Conservation (phyloP, 2,888 invertebrate species). For the Antitype chi region DNA sequence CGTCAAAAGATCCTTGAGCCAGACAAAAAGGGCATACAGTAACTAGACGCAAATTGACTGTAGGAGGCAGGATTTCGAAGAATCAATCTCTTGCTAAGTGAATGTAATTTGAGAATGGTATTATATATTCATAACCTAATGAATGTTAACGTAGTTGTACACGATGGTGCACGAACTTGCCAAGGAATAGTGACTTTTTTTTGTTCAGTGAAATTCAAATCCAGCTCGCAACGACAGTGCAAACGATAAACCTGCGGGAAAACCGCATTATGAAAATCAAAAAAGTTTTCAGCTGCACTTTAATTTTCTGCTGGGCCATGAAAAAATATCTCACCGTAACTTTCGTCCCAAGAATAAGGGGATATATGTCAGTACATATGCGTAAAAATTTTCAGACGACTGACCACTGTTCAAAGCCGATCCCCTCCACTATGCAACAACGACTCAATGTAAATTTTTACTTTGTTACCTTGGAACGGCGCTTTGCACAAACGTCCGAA, state of each 20-base stretch:
- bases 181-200: background rate
- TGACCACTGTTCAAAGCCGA: slow-evolving; percentile 75
- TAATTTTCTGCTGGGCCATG: background rate
- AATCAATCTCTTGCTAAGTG: background rate
- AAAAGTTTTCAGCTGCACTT: background rate
- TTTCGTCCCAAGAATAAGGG: slow-evolving; percentile 5
- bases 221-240: background rate
- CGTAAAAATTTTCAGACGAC: slow-evolving; percentile 76
- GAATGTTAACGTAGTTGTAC: too few species aligned
- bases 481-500: slow-evolving; percentile 42
- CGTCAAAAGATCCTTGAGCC: too few species aligned
- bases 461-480: slow-evolving; percentile 65
- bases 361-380: slow-evolving; percentile 60
- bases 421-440: slow-evolving; percentile 61
- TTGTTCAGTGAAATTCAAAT: background rate
- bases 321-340: slow-evolving; percentile 5
- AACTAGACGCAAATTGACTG: background rate
- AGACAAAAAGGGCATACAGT: too few species aligned
- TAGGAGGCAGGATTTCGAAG: background rate
- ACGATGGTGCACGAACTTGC: too few species aligned
- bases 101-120: background rate
- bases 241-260: background rate
- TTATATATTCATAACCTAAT: too few species aligned
- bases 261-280: background rate
- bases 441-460: slow-evolving; percentile 68